These are phyloP conservation scores for Geotrypetes seraphini DNA, from an alignment of 2,797 vertebrate species.

Conservation along the genomic window DNA sequence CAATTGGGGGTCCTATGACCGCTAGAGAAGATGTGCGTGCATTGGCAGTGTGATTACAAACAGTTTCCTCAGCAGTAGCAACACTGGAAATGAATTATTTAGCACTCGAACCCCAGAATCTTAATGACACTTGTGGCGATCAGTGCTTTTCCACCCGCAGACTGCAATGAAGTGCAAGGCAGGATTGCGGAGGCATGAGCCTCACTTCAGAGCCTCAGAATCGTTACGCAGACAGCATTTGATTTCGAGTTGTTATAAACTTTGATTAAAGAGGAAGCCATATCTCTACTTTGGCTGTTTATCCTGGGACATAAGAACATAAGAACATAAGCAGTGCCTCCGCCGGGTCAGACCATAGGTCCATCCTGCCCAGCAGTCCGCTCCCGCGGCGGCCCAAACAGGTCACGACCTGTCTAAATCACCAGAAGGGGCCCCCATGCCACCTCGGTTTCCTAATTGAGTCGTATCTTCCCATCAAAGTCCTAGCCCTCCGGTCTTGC, in stretches of 20 bases:
- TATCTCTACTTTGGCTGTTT: neutral
- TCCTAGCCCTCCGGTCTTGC: no score
- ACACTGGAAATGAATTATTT: constrained; percentile 12
- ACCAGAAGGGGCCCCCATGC: no score
- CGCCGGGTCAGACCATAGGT: no score
- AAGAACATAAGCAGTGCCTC: no score
- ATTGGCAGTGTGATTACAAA: no score
- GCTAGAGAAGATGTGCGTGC: no score
- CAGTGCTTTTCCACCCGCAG: neutral
- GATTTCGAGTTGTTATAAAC: neutral
- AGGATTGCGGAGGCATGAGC: constrained; percentile 9
- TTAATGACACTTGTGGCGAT: constrained; percentile 2
- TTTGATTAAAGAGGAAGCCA: neutral
- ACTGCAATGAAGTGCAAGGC: constrained; percentile 5
- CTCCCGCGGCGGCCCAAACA: no score
- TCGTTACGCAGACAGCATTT: neutral
- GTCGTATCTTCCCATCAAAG: no score
- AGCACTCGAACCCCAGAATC: neutral
- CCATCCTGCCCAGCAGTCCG: no score
- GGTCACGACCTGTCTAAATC: no score
- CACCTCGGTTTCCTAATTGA: no score
- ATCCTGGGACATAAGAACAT: neutral
- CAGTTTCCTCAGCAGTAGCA: neutral
- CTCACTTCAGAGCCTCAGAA: neutral
- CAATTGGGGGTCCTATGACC: no score